A percentile compares a stretch with the other conserved stretches of the same genome.
phyloP scores from a whole-genome alignment of 2,113 vertebrate species.

The Grammomys surdaster region DNA sequence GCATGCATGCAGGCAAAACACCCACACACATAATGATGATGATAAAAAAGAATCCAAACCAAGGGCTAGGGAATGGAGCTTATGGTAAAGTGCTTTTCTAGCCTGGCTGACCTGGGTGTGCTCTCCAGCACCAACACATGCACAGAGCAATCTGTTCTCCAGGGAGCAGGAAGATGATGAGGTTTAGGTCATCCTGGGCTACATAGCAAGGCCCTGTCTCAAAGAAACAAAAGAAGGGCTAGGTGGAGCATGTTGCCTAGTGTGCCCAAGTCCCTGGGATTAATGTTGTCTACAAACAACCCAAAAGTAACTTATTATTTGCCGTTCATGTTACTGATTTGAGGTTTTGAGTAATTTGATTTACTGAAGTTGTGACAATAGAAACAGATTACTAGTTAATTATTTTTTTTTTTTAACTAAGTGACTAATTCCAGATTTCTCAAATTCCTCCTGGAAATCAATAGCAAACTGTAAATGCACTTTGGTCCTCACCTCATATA shows the following conservation, averaged over 20 bases:
- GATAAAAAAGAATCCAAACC: neutral
- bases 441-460: neutral
- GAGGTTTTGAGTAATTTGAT: slow-evolving; percentile 20
- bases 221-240: neutral
- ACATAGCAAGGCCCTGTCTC: neutral
- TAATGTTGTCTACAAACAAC: neutral
- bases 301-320: neutral
- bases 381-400: neutral
- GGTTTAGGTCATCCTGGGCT: neutral
- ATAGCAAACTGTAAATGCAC: neutral
- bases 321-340: neutral
- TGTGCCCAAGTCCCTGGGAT: neutral
- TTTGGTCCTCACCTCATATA: slow-evolving; percentile 31
- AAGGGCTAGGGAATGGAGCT: neutral
- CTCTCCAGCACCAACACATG: neutral
- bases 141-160: neutral
- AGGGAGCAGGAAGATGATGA: neutral
- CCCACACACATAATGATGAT: neutral
- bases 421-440: neutral
- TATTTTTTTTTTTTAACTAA: neutral
- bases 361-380: slow-evolving; percentile 2
- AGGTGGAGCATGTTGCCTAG: neutral
- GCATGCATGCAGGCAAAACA: neutral
- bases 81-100: neutral
- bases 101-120: neutral